These are phyloP conservation scores for Cheilosia vernalis DNA, from an alignment of 2,888 invertebrate species.

Conservation along the genomic window DNA sequence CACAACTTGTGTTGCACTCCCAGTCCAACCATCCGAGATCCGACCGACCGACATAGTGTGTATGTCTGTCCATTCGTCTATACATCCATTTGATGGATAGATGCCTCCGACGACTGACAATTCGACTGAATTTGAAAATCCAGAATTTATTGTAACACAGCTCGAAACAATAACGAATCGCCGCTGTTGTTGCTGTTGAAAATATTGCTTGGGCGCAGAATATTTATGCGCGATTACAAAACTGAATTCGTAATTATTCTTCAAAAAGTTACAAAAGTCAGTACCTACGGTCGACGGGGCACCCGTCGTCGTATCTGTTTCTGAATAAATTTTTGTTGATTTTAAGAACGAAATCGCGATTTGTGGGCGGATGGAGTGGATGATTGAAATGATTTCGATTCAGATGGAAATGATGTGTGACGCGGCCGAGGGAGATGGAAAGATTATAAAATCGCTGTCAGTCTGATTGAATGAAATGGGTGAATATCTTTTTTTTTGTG, in stretches of 20 bases:
- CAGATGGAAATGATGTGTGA: slow-evolving; percentile 54
- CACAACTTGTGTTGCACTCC: slow-evolving; percentile 15
- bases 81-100: slow-evolving; percentile 42
- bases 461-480: slow-evolving; percentile 25
- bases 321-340: slow-evolving; percentile 46
- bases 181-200: slow-evolving; percentile 10
- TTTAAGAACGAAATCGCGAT: slow-evolving; percentile 39
- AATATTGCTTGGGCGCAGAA: slow-evolving; percentile 34
- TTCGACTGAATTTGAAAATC: slow-evolving; percentile 51
- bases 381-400: slow-evolving; percentile 44
- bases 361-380: slow-evolving; percentile 68
- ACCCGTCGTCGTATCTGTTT: background rate
- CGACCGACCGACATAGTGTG: background rate
- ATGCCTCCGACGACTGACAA: slow-evolving; percentile 37
- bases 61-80: slow-evolving; percentile 12
- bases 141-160: slow-evolving; percentile 59
- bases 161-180: slow-evolving; percentile 55
- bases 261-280: slow-evolving; percentile 49
- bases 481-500: background rate
- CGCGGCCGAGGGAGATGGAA: slow-evolving; percentile 37
- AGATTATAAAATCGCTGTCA: slow-evolving; percentile 30
- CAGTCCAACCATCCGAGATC: background rate
- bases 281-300: slow-evolving; percentile 9
- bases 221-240: slow-evolving; percentile 69
- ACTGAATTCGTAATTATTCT: slow-evolving; percentile 63